Base-by-base conservation (phyloP, 2,113 vertebrate genomes). In the Neotragus pygmaeus region DNA sequence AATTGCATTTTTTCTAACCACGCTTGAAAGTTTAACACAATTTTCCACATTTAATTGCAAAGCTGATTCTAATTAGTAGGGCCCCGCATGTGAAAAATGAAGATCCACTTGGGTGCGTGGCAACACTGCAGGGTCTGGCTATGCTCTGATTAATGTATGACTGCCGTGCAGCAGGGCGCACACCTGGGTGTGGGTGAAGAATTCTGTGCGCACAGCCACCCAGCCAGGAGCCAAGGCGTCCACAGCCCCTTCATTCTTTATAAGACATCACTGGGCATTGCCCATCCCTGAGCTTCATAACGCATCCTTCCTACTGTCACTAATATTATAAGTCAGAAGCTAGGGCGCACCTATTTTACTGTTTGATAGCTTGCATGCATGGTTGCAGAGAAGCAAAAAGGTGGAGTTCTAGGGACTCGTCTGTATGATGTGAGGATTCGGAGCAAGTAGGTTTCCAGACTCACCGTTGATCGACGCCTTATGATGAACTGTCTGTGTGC, bases 21-120 rank as follows among this genome's bases (percentile, higher is more conserved):
- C 51, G 97, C 99, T 99, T 99, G 99, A 99, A 99, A 99, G 99
- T 99, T 98, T 98, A 99, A 99, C 99, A 98, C 98, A 99, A 99
- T 99, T 99, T 99, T 99, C 99, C 99, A 99, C 99, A 97, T 99
- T 99, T 99, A 99, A 99, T 99, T 99, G 99, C 99, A 99, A 99
- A 99, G 99, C 99, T 99, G 99, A 99, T 99, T 99, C 99, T 99
- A 99, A 99, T 99, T 99, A 99, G 99, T 98, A 97, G 98, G 98
- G 98, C 98, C 97, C 98, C 98, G 98, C 98, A 96, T 98, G 99
- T 98, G 99, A 99, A 99, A 99, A 98, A 98, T 98, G 98, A 98
- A 98, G 99, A 99, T 98, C 98, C 98, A 98, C 99, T 98, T 98
- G 99, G 98, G 98, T 98, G 98, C 98, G 45, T 98, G 98, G 98